Evolutionary conservation across 2,888 invertebrate species (phyloP).

Genomic region (Spisula subtruncata): DNA sequence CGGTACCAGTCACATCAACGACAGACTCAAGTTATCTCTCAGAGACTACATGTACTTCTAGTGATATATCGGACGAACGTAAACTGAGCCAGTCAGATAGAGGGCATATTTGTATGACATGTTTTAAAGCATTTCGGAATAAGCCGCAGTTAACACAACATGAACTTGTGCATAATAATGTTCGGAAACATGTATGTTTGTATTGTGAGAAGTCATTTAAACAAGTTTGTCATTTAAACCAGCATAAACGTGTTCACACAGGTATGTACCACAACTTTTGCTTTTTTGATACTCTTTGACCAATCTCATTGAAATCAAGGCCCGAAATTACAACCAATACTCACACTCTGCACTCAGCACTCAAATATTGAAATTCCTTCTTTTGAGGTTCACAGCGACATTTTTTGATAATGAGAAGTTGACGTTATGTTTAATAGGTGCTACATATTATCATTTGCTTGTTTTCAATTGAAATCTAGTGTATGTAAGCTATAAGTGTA

Average conservation of each 20-base stretch:
- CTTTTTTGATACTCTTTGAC: too few relatives aligned
- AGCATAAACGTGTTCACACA: conserved; percentile 97
- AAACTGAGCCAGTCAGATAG: conserved; percentile 89
- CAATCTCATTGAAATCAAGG: too few relatives aligned
- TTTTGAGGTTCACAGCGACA: too few relatives aligned
- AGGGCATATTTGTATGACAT: conserved; percentile 98
- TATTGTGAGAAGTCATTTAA: conserved; percentile 98
- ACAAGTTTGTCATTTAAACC: conserved; percentile 98
- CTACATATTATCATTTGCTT: too few relatives aligned
- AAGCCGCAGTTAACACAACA: conserved; percentile 99
- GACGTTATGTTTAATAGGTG: too few relatives aligned
- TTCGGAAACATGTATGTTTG: conserved; percentile 98
- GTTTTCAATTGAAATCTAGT: too few relatives aligned
- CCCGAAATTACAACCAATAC: too few relatives aligned
- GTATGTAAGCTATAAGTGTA: too few relatives aligned
- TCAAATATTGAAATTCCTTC: too few relatives aligned
- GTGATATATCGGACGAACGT: conserved; percentile 9
- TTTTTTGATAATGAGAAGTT: too few relatives aligned
- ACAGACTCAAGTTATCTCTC: conserved; percentile 5
- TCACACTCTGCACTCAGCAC: too few relatives aligned
- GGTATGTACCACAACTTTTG: conserved; percentile 90
- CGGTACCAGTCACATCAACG: conserved; percentile 24
- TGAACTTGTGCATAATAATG: conserved; percentile 98
- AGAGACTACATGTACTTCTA: not conserved
- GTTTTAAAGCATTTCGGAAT: conserved; percentile 98